A percentile compares a stretch with the other conserved stretches of the same genome.
Conservation (phyloP, 92 coral and sea anemone species). For the Montipora capitata region DNA sequence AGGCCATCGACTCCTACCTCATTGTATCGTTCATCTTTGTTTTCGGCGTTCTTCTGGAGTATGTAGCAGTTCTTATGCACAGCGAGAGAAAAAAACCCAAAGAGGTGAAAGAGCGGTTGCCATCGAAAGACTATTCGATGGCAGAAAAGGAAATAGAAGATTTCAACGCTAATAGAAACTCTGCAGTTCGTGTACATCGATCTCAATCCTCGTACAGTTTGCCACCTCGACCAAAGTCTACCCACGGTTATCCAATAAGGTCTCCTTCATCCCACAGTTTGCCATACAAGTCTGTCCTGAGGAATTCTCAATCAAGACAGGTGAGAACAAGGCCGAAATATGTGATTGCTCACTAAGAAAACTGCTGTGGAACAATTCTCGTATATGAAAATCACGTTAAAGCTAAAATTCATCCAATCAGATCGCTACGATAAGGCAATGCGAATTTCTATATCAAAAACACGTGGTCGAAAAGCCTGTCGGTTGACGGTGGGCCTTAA, state of each 20-base stretch:
- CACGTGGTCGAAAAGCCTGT: too few relatives aligned
- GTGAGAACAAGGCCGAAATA: background rate
- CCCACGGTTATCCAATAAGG: constrained; percentile 9
- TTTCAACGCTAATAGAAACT: constrained; percentile 1
- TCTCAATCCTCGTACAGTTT: constrained; percentile 34
- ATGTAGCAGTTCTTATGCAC: constrained; percentile 92
- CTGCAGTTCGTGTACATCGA: background rate
- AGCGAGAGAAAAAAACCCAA: constrained; percentile 48
- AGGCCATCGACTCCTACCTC: constrained; percentile 93
- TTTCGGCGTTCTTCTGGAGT: constrained; percentile 93
- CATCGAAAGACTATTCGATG: constrained; percentile 32
- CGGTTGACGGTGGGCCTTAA: too few relatives aligned
- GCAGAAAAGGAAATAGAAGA: constrained; percentile 52
- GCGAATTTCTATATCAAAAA: too few relatives aligned
- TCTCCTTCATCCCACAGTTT: constrained; percentile 26
- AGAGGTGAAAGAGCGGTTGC: background rate
- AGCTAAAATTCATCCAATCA: too few relatives aligned
- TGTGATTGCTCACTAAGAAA: too few relatives aligned
- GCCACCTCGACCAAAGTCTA: constrained; percentile 15
- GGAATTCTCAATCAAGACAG: constrained; percentile 38
- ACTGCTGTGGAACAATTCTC: too few relatives aligned
- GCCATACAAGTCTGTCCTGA: constrained; percentile 37
- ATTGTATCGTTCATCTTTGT: constrained; percentile 95
- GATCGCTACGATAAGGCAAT: too few relatives aligned
- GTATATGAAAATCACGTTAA: too few relatives aligned